A percentile compares a stretch with the other conserved stretches of the same genome.
Conservation (phyloP, 2,888 invertebrate genomes). For the Lasioglossum zephyrum region DNA sequence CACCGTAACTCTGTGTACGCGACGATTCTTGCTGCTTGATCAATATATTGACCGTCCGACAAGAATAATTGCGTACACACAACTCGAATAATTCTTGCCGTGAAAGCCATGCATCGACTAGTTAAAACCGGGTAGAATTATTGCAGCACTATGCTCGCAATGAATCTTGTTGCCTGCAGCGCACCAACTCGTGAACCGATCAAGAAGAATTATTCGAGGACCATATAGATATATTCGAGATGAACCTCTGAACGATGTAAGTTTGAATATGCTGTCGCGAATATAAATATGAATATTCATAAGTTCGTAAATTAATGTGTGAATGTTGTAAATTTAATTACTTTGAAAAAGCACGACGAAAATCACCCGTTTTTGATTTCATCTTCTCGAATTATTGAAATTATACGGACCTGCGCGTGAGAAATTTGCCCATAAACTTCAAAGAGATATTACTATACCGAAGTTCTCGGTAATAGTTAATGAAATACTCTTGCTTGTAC, state of each 20-base stretch:
- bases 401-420: too few species aligned
- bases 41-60: not conserved
- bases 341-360: too few species aligned
- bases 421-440: too few species aligned
- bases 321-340: too few species aligned
- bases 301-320: not conserved
- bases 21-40: not conserved
- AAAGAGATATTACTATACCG: too few species aligned
- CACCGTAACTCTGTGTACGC: not conserved
- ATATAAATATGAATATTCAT: not conserved
- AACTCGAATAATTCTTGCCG: not conserved
- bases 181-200: not conserved
- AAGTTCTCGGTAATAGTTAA: too few species aligned
- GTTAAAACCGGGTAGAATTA: constrained; percentile 3
- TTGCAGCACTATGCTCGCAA: not conserved
- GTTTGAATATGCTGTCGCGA: not conserved
- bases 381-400: too few species aligned
- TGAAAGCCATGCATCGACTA: not conserved
- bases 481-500: too few species aligned
- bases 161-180: constrained; percentile 3
- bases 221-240: not conserved
- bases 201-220: not conserved
- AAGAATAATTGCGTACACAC: not conserved
- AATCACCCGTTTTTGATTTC: too few species aligned
- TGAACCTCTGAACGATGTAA: not conserved